A percentile compares a stretch with the other conserved stretches of the same genome.
These are phyloP conservation scores for Ianthella basta DNA, from an alignment of 37 sponge, comb jelly and placozoan genomes.

Conservation along the genomic window DNA sequence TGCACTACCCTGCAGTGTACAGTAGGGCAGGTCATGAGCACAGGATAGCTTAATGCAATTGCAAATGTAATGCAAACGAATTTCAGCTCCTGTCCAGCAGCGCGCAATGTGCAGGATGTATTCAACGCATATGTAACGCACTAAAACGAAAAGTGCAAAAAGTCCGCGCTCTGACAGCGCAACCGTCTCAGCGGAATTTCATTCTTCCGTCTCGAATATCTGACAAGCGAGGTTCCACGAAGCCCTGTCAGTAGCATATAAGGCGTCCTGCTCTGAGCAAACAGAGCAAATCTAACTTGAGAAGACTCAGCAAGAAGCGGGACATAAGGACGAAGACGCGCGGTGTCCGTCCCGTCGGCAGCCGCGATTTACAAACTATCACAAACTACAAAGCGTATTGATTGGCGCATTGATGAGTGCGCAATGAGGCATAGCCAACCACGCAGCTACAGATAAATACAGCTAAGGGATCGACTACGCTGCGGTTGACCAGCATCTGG, in stretches of 20 bases:
- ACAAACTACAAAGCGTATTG: slow-evolving; percentile 1
- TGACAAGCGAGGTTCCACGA: not conserved
- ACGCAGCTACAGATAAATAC: too few species aligned
- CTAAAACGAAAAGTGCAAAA: not conserved
- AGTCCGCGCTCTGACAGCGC: slow-evolving; percentile 10
- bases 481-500: too few species aligned
- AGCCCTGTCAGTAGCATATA: not conserved
- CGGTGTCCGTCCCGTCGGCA: not conserved
- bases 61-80: too few species aligned
- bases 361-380: not conserved
- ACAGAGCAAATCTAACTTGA: not conserved
- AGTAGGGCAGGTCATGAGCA: too few species aligned
- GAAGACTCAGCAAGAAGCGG: not conserved
- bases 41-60: too few species aligned
- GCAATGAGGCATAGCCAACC: too few species aligned
- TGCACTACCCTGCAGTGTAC: too few species aligned
- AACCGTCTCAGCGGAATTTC: not conserved
- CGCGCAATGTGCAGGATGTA: not conserved
- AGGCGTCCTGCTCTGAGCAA: not conserved
- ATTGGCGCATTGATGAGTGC: too few species aligned
- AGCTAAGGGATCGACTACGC: too few species aligned
- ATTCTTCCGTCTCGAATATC: slow-evolving; percentile 19
- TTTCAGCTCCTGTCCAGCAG: too few species aligned
- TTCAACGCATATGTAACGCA: not conserved
- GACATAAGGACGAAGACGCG: not conserved